Evolutionary conservation across 1,140 invertebrate genomes (phyloP).

Genomic region (Drosophila paulistorum): DNA sequence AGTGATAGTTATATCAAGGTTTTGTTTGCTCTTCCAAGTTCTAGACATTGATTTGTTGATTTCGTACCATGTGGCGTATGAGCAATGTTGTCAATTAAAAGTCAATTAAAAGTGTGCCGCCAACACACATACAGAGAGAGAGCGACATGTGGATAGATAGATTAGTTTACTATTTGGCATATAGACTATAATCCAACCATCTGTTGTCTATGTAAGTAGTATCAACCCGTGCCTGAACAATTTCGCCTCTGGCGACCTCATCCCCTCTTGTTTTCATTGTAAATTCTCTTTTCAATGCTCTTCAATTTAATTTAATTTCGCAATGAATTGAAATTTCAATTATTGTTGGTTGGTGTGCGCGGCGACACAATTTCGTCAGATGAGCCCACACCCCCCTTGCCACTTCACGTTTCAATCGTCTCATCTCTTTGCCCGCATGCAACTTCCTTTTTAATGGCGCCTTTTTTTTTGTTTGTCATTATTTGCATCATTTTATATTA

Average conservation of each 20-base stretch:
- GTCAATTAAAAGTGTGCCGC: slow-evolving; percentile 79
- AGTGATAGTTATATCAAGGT: slow-evolving; percentile 47
- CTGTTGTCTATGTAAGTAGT: slow-evolving; percentile 20
- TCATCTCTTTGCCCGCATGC: slow-evolving; percentile 49
- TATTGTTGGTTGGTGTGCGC: slow-evolving; percentile 47
- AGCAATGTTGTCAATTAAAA: slow-evolving; percentile 70
- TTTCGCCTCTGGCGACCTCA: slow-evolving; percentile 41
- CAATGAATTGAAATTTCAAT: slow-evolving; percentile 77
- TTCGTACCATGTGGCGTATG: slow-evolving; percentile 33
- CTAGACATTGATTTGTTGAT: slow-evolving; percentile 38
- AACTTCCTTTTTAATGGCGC: slow-evolving; percentile 68
- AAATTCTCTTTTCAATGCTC: slow-evolving; percentile 71
- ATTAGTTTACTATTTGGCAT: not conserved
- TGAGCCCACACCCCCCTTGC: not conserved
- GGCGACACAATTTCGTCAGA: slow-evolving; percentile 65
- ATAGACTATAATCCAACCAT: not conserved
- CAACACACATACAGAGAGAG: slow-evolving; percentile 27
- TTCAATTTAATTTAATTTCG: slow-evolving; percentile 80
- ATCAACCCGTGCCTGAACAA: slow-evolving; percentile 54
- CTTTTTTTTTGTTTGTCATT: slow-evolving; percentile 26
- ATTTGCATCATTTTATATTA: slow-evolving; percentile 34
- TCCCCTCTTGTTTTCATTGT: slow-evolving; percentile 18
- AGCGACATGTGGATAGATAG: not conserved
- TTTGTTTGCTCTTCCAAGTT: slow-evolving; percentile 9
- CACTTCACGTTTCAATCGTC: not conserved